phyloP scores from a whole-genome alignment of 2,888 invertebrate genomes.

The Itoplectis maculator region DNA sequence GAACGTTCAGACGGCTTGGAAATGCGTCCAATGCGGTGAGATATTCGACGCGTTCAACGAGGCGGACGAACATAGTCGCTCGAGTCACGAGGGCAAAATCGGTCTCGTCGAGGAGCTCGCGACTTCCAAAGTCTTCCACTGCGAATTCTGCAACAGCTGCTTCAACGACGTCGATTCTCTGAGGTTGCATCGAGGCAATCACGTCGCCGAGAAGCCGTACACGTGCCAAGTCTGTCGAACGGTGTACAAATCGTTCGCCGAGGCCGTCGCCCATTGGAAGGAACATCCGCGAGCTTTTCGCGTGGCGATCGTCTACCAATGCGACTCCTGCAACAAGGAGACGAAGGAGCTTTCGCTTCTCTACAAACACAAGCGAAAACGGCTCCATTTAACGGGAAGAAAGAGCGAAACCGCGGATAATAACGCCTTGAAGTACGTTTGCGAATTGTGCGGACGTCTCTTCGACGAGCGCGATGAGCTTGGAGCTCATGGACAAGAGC shows the following conservation, averaged over 20 bases:
- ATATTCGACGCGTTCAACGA: constrained; percentile 71
- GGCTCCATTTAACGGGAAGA: constrained; percentile 84
- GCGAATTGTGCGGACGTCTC: constrained; percentile 87
- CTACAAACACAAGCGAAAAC: constrained; percentile 87
- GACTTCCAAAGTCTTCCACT: constrained; percentile 85
- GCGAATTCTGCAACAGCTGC: constrained; percentile 87
- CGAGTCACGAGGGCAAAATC: constrained; percentile 72
- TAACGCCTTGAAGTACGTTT: constrained; percentile 76
- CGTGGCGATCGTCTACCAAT: constrained; percentile 84
- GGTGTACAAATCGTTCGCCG: constrained; percentile 85
- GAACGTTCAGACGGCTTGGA: constrained; percentile 76
- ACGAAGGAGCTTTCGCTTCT: constrained; percentile 86
- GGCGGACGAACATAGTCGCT: constrained; percentile 72
- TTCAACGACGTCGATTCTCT: constrained; percentile 86
- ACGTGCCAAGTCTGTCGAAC: constrained; percentile 84
- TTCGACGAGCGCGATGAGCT: constrained; percentile 72
- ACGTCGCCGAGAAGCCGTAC: constrained; percentile 84
- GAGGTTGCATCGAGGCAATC: constrained; percentile 83
- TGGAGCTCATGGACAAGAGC: constrained; percentile 73
- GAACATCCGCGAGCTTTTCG: constrained; percentile 85
- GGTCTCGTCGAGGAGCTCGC: constrained; percentile 73
- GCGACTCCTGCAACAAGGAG: constrained; percentile 85
- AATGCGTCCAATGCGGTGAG: constrained; percentile 76
- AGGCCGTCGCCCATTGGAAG: constrained; percentile 87
- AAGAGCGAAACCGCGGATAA: constrained; percentile 74